Conservation (phyloP, 2,797 vertebrate genomes). For the Falco naumanni region DNA sequence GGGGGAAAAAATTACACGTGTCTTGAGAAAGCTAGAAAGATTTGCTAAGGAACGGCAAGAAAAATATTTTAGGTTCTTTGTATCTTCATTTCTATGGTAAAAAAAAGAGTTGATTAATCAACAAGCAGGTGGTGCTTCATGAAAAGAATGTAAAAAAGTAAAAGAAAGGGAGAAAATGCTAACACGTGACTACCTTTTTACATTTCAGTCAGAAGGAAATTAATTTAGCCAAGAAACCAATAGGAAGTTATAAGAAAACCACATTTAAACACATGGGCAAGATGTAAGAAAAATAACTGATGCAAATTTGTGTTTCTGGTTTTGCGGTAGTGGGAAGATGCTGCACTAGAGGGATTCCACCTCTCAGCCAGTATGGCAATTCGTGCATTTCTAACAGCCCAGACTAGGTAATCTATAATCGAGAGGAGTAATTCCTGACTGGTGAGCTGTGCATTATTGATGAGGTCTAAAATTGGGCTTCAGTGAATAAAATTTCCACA, state of each 20-base stretch:
- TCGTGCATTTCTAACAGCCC: not conserved
- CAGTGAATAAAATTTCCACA: not conserved
- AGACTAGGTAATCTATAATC: not conserved
- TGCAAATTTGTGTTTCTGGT: not conserved
- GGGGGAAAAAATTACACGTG: accelerated
- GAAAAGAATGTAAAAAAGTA: not conserved
- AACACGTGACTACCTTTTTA: not conserved
- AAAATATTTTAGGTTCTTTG: not conserved
- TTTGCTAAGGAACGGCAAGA: not conserved
- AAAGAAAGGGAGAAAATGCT: not conserved
- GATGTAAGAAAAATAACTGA: not conserved
- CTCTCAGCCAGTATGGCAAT: not conserved
- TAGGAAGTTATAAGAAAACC: not conserved
- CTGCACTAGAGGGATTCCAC: too few relatives aligned
- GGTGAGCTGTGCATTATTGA: not conserved
- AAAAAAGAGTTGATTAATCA: not conserved
- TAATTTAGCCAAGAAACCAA: not conserved
- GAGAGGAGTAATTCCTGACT: not conserved
- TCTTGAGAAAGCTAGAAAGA: not conserved
- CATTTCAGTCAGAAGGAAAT: not conserved
- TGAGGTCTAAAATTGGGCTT: not conserved
- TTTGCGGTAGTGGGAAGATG: not conserved
- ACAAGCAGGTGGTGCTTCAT: not conserved
- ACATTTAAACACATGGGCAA: accelerated
- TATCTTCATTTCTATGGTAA: not conserved